Conservation (phyloP, 1,140 invertebrate genomes). For the Micrasema longulum region DNA sequence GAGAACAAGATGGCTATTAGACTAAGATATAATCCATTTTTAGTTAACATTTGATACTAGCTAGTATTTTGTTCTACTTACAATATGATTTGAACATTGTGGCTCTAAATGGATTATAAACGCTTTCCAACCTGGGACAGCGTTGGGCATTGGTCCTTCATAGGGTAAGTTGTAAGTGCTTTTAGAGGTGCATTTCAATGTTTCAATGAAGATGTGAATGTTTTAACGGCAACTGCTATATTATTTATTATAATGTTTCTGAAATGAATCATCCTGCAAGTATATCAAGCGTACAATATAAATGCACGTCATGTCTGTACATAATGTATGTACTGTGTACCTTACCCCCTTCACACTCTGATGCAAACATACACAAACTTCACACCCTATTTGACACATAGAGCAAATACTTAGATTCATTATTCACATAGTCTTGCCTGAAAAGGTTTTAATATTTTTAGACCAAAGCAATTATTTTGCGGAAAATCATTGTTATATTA, state of each 20-base stretch:
- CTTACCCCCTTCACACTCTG: constrained; percentile 4
- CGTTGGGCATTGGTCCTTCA: constrained; percentile 53
- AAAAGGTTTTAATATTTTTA: no score
- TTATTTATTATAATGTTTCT: constrained; percentile 19
- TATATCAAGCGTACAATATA: constrained; percentile 27
- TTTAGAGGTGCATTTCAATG: constrained; percentile 51
- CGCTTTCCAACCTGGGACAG: constrained; percentile 55
- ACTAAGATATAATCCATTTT: constrained; percentile 19
- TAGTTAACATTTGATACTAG: constrained; percentile 10
- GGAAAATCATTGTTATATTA: no score
- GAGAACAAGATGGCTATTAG: not conserved
- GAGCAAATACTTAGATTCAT: no score
- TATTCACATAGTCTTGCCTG: no score
- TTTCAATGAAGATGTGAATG: constrained; percentile 49
- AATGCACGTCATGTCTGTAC: constrained; percentile 36
- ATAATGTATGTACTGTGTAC: constrained; percentile 21
- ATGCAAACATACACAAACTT: not conserved
- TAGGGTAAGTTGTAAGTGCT: constrained; percentile 54
- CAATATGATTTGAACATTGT: constrained; percentile 44
- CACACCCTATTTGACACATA: no score
- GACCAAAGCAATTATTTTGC: no score
- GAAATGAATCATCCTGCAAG: constrained; percentile 27
- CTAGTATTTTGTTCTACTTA: constrained; percentile 10
- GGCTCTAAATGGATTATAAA: constrained; percentile 54
- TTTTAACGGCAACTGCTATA: constrained; percentile 38